phyloP scores from a whole-genome alignment of 1,140 invertebrate genomes.

The Apis laboriosa region DNA sequence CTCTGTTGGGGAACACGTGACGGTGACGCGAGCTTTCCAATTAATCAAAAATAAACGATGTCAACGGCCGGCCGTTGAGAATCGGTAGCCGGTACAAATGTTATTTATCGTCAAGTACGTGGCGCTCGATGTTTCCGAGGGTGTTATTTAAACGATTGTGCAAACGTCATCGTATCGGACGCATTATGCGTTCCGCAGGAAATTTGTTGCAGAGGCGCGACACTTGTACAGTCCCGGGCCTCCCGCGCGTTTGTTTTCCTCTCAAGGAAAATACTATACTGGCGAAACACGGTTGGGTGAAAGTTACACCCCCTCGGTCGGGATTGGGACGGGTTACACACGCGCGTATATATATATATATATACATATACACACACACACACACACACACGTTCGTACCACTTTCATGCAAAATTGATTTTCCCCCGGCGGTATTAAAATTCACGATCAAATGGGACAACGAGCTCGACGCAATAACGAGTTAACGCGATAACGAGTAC shows the following conservation, averaged over 20 bases:
- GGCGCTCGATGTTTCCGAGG: slow-evolving; percentile 5
- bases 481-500: slow-evolving; percentile 32
- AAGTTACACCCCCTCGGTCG: slow-evolving; percentile 7
- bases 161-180: slow-evolving; percentile 51
- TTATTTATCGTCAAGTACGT: slow-evolving; percentile 63
- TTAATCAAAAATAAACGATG: slow-evolving; percentile 67
- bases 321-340: too few relatives aligned
- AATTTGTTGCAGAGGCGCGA: slow-evolving; percentile 38
- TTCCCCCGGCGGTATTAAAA: slow-evolving; percentile 1
- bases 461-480: slow-evolving; percentile 12
- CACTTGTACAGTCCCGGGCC: neutral
- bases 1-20: slow-evolving; percentile 51
- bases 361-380: too few relatives aligned
- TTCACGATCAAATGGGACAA: slow-evolving; percentile 30
- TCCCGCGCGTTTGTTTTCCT: slow-evolving; percentile 22
- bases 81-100: slow-evolving; percentile 57
- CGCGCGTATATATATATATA: too few relatives aligned
- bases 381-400: neutral
- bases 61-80: slow-evolving; percentile 52
- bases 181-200: slow-evolving; percentile 39
- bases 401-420: slow-evolving; percentile 31
- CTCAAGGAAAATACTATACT: slow-evolving; percentile 33
- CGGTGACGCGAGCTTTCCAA: slow-evolving; percentile 62
- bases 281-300: slow-evolving; percentile 5
- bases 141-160: slow-evolving; percentile 59